Conservation (phyloP, 2,888 invertebrate genomes). For the Geophilus truncorum region DNA sequence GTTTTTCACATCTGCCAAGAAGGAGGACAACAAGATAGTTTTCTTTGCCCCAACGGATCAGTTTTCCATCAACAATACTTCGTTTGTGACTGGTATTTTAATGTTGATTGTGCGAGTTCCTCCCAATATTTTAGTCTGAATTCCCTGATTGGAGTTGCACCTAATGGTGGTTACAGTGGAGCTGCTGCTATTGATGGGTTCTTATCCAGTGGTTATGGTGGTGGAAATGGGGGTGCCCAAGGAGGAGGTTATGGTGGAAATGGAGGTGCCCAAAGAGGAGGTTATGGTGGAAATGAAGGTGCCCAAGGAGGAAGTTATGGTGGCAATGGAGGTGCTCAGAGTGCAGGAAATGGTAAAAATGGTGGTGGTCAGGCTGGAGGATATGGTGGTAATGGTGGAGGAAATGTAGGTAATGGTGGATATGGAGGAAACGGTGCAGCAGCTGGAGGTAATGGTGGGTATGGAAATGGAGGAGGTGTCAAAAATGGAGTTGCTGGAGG, state of each 20-base stretch:
- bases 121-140: not conserved
- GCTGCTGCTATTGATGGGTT: not conserved
- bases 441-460: not conserved
- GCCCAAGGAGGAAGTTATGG: not conserved
- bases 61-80: slow-evolving; percentile 27
- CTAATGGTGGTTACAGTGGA: slow-evolving; percentile 4
- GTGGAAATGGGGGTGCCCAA: not conserved
- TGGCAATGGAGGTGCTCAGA: not conserved
- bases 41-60: slow-evolving; percentile 29
- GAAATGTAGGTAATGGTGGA: not conserved
- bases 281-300: not conserved
- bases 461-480: not conserved
- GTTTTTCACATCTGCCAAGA: slow-evolving; percentile 31
- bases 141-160: not conserved
- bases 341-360: not conserved
- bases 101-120: not conserved
- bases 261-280: not conserved
- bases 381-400: not conserved
- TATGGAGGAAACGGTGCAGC: not conserved
- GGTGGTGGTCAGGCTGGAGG: not conserved
- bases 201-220: not conserved
- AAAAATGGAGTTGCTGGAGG: not conserved
- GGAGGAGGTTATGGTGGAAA: not conserved
- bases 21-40: slow-evolving; percentile 16
- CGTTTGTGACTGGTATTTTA: slow-evolving; percentile 29